These are phyloP conservation scores for Sterna hirundo DNA, from an alignment of 2,113 vertebrate species.

Conservation along the genomic window DNA sequence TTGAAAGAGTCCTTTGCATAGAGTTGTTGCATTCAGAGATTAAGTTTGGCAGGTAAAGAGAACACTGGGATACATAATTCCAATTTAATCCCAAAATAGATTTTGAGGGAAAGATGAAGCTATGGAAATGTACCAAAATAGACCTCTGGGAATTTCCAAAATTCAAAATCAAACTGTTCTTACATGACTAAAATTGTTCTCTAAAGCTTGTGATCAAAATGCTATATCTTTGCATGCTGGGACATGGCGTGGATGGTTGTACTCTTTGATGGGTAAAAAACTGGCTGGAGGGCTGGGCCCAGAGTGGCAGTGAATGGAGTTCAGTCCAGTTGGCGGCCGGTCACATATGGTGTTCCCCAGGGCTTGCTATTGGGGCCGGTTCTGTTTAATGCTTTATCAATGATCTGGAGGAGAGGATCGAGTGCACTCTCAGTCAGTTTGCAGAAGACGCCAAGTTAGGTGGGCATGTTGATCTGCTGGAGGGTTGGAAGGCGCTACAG, in stretches of 20 bases:
- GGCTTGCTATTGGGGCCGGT: not conserved
- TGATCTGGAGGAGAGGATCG: not conserved
- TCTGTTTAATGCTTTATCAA: not conserved
- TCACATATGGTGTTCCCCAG: not conserved
- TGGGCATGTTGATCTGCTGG: not conserved
- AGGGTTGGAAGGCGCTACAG: not conserved
- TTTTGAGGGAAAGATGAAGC: not conserved
- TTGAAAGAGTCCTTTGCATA: not conserved
- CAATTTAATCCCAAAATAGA: not conserved
- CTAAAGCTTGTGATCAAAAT: not conserved
- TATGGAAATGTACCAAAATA: not conserved
- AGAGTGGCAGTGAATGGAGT: not conserved
- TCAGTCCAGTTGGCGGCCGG: not conserved
- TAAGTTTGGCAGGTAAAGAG: not conserved
- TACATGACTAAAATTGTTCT: not conserved
- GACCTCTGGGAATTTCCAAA: not conserved
- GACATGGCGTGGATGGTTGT: not conserved
- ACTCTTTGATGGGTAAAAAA: not conserved
- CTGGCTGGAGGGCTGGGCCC: not conserved
- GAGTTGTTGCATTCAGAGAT: not conserved
- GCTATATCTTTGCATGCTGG: not conserved
- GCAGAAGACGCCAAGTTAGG: not conserved
- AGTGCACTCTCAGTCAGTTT: not conserved
- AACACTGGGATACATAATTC: not conserved
- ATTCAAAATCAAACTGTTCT: not conserved